Conservation (phyloP, 1,140 invertebrate species). For the Drosophila kanapiae region DNA sequence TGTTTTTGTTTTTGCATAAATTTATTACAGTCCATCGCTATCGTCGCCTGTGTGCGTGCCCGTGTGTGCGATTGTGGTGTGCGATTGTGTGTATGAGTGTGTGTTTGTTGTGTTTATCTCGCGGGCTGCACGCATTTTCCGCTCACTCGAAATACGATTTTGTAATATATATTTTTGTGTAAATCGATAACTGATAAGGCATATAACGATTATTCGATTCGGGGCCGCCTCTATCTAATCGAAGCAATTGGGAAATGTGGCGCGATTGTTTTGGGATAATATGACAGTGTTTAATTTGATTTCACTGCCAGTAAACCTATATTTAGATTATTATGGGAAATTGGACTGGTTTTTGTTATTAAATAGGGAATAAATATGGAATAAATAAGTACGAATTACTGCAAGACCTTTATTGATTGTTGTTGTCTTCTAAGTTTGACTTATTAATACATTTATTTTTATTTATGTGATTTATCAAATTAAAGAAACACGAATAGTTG, state of each 20-base stretch:
- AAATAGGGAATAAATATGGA: too few relatives aligned
- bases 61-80: constrained; percentile 9
- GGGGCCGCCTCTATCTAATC: constrained; percentile 31
- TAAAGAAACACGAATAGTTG: background rate
- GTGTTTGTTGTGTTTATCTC: constrained; percentile 47
- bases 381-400: too few relatives aligned
- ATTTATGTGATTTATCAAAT: background rate
- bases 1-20: constrained; percentile 54
- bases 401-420: too few relatives aligned
- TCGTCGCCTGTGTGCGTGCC: constrained; percentile 15
- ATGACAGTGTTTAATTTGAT: constrained; percentile 10
- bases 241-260: constrained; percentile 13
- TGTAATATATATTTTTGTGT: constrained; percentile 31
- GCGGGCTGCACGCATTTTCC: constrained; percentile 40
- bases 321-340: background rate
- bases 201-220: constrained; percentile 21
- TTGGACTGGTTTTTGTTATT: background rate
- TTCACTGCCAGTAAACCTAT: background rate
- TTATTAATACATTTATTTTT: background rate
- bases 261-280: background rate
- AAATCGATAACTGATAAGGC: constrained; percentile 46
- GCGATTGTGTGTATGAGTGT: constrained; percentile 8
- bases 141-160: constrained; percentile 21
- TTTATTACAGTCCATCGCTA: constrained; percentile 37
- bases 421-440: background rate